Evolutionary conservation across 2,888 invertebrate species (phyloP).

Genomic region (Theretra japonica): DNA sequence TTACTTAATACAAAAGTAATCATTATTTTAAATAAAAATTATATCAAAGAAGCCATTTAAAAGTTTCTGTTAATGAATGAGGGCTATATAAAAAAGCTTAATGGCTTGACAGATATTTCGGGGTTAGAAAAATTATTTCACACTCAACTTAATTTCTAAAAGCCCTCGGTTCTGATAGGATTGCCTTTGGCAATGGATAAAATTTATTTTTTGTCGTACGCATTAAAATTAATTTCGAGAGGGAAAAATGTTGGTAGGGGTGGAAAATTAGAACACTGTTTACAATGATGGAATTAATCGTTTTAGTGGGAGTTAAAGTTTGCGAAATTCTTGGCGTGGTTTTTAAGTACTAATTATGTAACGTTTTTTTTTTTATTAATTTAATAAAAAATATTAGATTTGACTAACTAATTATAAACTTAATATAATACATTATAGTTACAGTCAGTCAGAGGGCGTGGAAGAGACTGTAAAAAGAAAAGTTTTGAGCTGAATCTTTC

Average conservation of each 20-base stretch:
- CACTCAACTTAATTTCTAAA: conserved; percentile 15
- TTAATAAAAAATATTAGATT: too few species aligned
- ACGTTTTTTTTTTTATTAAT: too few species aligned
- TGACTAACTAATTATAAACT: too few species aligned
- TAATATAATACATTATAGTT: too few species aligned
- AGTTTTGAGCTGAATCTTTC: too few species aligned
- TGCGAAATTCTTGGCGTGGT: too few species aligned
- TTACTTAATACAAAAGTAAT: not conserved
- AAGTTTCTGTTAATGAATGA: conserved; percentile 14
- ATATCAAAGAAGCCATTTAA: conserved; percentile 7
- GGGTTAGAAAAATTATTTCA: conserved; percentile 9
- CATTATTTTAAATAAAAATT: not conserved
- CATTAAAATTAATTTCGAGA: not conserved
- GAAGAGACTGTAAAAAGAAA: too few species aligned
- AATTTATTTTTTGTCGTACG: not conserved
- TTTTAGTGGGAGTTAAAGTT: too few species aligned
- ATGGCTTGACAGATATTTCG: conserved; percentile 21
- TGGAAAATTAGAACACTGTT: not conserved
- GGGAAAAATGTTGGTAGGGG: not conserved
- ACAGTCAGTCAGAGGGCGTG: too few species aligned
- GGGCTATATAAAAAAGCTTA: not conserved
- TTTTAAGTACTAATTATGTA: too few species aligned
- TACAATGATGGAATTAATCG: too few species aligned
- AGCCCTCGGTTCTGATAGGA: not conserved
- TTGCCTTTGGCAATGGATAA: not conserved